Evolutionary conservation across 2,888 invertebrate genomes (phyloP), one percentile per base, ranked within the genome.

Genomic region (Gymnocheta viridis): DNA sequence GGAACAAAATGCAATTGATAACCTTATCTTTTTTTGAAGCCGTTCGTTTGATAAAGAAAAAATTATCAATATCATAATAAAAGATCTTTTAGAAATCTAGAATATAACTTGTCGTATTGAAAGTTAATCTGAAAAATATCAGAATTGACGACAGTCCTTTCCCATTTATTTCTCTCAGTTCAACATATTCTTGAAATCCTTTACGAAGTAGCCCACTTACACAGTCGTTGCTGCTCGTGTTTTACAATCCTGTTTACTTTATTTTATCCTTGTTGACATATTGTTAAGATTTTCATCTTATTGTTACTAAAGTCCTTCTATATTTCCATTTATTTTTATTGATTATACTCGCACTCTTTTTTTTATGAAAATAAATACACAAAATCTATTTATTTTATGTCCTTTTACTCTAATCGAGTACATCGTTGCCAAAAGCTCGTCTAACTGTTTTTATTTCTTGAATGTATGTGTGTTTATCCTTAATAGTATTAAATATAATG

Each of bases 301-400:
- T 44, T 73, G 22, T 19, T 49, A 27, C 72, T 38, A 58, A 14
- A 64, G 32, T 69, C 41, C 38, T 64, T 67, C n/a, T 62, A 60
- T 22, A 70, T 79, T 60, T 81, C 51, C 74, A 69, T 79, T 69
- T 74, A 82, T 74, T 79, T 77, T 84, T 80, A 84, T 84, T 77
- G 83, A 77, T 84, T 80, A 77, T 54, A 41, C 29, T 60, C 73
- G 19, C 64, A 74, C 38, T 74, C 27, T 14, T 35, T 56, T 10
- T 29, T 17, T 14, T 56, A 4, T 41, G 14, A 10, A 41, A 32
- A 54, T 24, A 38, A 69, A 69, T 32, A 22, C 14, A 64, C 41
- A 38, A 22, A 76, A 32, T 66, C 44, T 67, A 77, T 56, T 66
- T 74, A 64, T 64, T 66, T 44, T 17, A 6, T 76, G n/a, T 47